phyloP scores from a whole-genome alignment of 2,888 invertebrate species.

The Allygus modestus region DNA sequence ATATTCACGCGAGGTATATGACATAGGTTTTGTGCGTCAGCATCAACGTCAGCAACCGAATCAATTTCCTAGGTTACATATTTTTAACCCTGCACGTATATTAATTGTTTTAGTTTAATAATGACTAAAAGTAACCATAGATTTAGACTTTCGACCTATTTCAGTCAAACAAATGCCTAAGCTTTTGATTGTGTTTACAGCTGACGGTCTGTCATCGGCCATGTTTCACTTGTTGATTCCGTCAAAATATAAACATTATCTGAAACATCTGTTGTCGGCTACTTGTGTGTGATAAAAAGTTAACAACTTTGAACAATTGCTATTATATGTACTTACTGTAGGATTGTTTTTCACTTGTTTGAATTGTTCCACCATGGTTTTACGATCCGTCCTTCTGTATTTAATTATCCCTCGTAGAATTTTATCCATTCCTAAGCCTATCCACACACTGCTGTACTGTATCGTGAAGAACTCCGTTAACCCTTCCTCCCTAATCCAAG shows the following conservation, averaged over 20 bases:
- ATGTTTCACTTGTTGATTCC: slow-evolving; percentile 33
- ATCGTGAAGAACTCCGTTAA: neutral
- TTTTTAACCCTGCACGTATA: too few relatives aligned
- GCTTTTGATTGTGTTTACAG: too few relatives aligned
- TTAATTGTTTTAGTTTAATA: too few relatives aligned
- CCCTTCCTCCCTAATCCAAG: slow-evolving; percentile 42
- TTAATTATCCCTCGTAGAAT: slow-evolving; percentile 94
- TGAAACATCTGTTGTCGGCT: slow-evolving; percentile 24
- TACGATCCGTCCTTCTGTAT: slow-evolving; percentile 88
- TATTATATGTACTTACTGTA: slow-evolving; percentile 79
- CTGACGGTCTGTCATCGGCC: slow-evolving; percentile 28
- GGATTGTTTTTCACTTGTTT: slow-evolving; percentile 93
- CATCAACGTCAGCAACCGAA: too few relatives aligned
- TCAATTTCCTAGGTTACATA: too few relatives aligned
- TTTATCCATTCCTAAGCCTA: slow-evolving; percentile 82
- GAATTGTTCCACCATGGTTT: slow-evolving; percentile 95
- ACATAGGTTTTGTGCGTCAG: too few relatives aligned
- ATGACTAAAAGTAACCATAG: too few relatives aligned
- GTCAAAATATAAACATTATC: neutral
- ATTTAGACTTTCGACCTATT: too few relatives aligned
- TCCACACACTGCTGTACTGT: neutral
- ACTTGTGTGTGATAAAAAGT: neutral
- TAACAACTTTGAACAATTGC: neutral
- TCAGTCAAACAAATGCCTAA: too few relatives aligned
- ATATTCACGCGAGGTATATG: too few relatives aligned